Evolutionary conservation across 2,113 vertebrate species (phyloP), one percentile per base, ranked within the genome.

Genomic region (Pandion haliaetus): DNA sequence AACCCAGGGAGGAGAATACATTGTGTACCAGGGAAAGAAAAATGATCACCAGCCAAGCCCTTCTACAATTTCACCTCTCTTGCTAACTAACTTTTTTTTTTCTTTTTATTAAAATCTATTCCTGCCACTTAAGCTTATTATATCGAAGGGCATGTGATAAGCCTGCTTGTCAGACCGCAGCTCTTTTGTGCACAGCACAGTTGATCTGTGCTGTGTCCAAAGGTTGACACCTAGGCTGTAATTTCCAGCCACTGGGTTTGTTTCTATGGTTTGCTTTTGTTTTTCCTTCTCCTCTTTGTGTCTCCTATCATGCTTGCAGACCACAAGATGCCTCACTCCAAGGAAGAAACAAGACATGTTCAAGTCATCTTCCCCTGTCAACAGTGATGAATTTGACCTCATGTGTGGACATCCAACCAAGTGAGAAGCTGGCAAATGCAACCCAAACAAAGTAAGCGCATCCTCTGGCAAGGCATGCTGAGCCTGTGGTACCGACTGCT

Each of bases 391-490:
- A 38, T 49, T 49, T 29, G 17, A 42, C 14, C 45, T 8, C 16
- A 49, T 20, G 10, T 31, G 17, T 32, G 16, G 54, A 40, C 15
- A 19, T 18, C 36, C 42, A 55, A 40, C 12, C 8, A 32, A 21
- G 4, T 19, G 9, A 29, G 47, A 61, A 79, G 86, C 26, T 54
- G 34, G 34, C 12, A 9, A 83, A 36, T 11, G 3, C 31, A 66
- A 26, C 12, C 5, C 0, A 5, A 72, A 36, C 21, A 57, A 34
- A 63, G 32, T 13, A 34, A 31, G 6, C 0, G 3, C 10, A 15
- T 50, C 32, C 24, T 82, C 59, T 36, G 10, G 12, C 10, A 49
- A 61, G 14, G 23, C 17, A 57, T 17, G 14, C 26, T 12, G 38
- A 52, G 67, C 49, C 31, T 42, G 38, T 17, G 26, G 29, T 58